Conservation (phyloP, 2,113 vertebrate genomes). For the Sceloporus undulatus region DNA sequence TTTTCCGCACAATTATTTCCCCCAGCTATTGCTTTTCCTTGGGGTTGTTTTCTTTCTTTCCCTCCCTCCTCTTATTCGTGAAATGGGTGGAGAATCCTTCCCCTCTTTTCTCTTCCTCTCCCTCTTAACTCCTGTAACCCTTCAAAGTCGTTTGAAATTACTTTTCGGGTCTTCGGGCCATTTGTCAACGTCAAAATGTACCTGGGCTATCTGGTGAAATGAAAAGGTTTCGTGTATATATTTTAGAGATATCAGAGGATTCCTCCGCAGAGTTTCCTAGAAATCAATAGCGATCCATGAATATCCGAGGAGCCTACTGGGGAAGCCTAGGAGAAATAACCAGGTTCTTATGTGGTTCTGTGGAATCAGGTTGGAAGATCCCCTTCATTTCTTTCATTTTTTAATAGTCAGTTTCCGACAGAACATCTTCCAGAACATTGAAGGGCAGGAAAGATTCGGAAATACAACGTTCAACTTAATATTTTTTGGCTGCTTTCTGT, state of each 20-base stretch:
- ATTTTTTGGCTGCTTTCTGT: background rate
- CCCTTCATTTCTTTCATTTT: background rate
- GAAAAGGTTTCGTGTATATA: constrained; percentile 55
- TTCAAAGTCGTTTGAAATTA: constrained; percentile 83
- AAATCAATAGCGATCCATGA: constrained; percentile 64
- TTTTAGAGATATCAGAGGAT: constrained; percentile 43
- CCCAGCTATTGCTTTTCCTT: fast-evolving
- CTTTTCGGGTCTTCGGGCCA: constrained; percentile 78
- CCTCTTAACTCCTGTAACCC: constrained; percentile 51
- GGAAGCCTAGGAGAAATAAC: background rate
- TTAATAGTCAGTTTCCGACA: background rate
- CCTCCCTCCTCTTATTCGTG: background rate
- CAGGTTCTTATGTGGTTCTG: constrained; percentile 39
- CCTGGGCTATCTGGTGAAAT: constrained; percentile 74
- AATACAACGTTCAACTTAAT: no score
- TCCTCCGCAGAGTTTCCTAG: constrained; percentile 55
- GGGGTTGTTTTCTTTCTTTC: background rate
- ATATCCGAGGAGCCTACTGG: constrained; percentile 42
- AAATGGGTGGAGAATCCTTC: constrained; percentile 24
- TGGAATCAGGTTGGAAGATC: constrained; percentile 26
- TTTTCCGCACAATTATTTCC: background rate
- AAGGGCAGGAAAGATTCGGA: no score
- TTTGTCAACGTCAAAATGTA: constrained; percentile 83
- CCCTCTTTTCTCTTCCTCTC: constrained; percentile 57
- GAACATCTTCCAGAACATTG: background rate